Conservation (phyloP, 2,797 vertebrate species). For the Nannoperca australis region DNA sequence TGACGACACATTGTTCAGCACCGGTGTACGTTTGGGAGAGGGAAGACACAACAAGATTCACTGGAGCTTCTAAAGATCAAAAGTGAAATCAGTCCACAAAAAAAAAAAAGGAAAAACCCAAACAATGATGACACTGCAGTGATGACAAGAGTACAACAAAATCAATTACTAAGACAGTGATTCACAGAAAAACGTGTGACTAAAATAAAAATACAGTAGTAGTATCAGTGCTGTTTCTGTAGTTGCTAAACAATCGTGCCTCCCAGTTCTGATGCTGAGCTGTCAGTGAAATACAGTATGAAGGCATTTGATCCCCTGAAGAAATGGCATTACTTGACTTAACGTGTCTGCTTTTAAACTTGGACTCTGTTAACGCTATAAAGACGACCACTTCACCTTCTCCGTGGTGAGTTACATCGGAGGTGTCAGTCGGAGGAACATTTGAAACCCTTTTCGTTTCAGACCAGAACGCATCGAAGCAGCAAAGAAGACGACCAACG, state of each 20-base stretch:
- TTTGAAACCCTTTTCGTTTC: slow-evolving; percentile 25
- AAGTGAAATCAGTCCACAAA: slow-evolving; percentile 29
- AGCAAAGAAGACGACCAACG: slow-evolving; percentile 8
- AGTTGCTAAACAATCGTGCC: slow-evolving; percentile 45
- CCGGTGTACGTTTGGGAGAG: slow-evolving; percentile 65
- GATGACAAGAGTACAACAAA: slow-evolving; percentile 44
- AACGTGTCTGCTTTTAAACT: slow-evolving; percentile 12
- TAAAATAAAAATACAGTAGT: slow-evolving; percentile 47
- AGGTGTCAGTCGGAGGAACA: slow-evolving; percentile 35
- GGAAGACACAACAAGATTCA: slow-evolving; percentile 34
- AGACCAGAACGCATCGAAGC: slow-evolving; percentile 21
- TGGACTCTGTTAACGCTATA: slow-evolving; percentile 1
- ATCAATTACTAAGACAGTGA: slow-evolving; percentile 51
- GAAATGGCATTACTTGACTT: slow-evolving; percentile 23
- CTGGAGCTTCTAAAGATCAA: slow-evolving; percentile 27
- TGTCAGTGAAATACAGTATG: slow-evolving; percentile 30
- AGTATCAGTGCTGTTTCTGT: slow-evolving; percentile 60
- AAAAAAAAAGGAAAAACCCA: not conserved
- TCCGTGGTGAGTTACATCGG: slow-evolving; percentile 34
- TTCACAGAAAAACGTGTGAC: slow-evolving; percentile 37
- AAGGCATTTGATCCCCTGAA: slow-evolving; percentile 53
- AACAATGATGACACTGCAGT: slow-evolving; percentile 26
- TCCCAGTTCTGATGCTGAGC: slow-evolving; percentile 43
- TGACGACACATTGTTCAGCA: slow-evolving; percentile 82
- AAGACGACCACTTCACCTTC: slow-evolving; percentile 31